These are phyloP conservation scores for Oreochromis grahami DNA, from an alignment of 2,797 vertebrate genomes.

Conservation along the genomic window DNA sequence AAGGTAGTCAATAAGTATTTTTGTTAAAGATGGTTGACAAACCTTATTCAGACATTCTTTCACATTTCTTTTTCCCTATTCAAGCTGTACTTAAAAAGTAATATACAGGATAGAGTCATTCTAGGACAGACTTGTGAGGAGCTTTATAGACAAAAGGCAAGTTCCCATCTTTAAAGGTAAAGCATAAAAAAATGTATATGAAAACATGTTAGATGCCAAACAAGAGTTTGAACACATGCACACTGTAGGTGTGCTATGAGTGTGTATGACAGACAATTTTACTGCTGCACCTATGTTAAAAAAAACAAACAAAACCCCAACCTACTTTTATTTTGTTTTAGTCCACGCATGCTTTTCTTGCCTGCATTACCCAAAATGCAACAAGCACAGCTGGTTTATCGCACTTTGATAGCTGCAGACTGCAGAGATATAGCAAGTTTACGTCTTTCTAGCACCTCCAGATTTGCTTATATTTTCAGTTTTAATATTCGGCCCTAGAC, in stretches of 20 bases:
- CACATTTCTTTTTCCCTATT: neutral
- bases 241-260: neutral
- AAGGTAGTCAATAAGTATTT: neutral
- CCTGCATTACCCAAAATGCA: neutral
- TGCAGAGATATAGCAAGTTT: too few relatives aligned
- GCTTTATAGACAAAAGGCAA: neutral
- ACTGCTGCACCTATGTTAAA: neutral
- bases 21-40: fast-evolving
- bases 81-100: neutral
- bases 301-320: neutral
- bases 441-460: neutral
- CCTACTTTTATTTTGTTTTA: neutral
- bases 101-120: neutral
- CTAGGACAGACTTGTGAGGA: neutral
- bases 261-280: neutral
- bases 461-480: neutral
- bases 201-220: neutral
- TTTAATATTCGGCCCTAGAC: neutral
- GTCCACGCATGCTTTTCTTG: neutral
- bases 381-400: fast-evolving
- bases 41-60: neutral
- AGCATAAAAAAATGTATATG: neutral
- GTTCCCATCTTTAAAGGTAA: neutral
- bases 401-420: fast-evolving
- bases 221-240: neutral